Conservation (phyloP, 2,888 invertebrate species). For the Darwinula stevensoni region DNA sequence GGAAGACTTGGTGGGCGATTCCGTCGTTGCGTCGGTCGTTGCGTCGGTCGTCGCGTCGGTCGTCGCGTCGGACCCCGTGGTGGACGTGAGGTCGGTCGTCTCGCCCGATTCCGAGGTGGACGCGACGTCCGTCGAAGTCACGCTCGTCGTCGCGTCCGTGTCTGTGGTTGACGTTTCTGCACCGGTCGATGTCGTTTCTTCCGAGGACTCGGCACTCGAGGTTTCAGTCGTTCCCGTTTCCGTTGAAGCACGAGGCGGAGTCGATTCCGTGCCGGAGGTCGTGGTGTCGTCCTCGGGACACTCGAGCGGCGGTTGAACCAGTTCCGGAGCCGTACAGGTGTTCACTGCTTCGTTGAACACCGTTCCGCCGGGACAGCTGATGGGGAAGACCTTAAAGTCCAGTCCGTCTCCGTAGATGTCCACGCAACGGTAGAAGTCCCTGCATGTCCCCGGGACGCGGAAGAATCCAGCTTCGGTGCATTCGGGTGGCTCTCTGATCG, state of each 20-base stretch:
- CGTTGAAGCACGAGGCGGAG: neutral
- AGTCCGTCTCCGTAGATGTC: constrained; percentile 7
- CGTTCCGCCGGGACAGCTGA: neutral
- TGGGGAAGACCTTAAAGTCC: constrained; percentile 8
- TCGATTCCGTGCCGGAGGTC: neutral
- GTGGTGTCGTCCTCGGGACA: neutral
- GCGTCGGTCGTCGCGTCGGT: neutral
- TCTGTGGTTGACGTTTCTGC: too few relatives aligned
- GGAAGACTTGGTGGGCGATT: neutral
- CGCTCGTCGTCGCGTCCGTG: too few relatives aligned
- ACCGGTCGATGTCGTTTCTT: too few relatives aligned
- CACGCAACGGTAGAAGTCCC: constrained; percentile 8
- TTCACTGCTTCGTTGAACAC: neutral
- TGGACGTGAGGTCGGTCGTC: too few relatives aligned
- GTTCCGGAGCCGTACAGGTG: neutral
- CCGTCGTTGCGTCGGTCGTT: neutral
- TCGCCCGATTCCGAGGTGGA: neutral
- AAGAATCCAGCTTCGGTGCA: constrained; percentile 7
- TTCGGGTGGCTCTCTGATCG: too few relatives aligned
- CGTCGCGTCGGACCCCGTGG: neutral
- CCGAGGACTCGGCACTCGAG: neutral
- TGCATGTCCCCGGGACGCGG: constrained; percentile 7
- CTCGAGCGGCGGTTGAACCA: neutral
- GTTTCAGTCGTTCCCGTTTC: neutral
- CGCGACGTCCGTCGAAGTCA: too few relatives aligned